Conservation (phyloP, 2,797 vertebrate genomes). For the Staurois parvus region DNA sequence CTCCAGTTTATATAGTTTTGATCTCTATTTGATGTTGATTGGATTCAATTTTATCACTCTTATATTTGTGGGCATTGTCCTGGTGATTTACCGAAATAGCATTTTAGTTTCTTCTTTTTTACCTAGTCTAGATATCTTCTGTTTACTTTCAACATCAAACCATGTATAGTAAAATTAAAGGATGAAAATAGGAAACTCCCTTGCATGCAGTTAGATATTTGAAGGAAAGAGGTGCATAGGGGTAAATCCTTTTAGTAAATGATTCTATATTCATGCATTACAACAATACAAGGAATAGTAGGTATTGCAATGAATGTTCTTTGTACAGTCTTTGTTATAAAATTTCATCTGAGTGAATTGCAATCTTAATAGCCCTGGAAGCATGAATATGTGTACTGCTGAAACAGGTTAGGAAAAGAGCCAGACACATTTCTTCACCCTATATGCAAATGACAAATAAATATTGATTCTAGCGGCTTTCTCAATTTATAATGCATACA, state of each 20-base stretch:
- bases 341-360: neutral
- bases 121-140: no score
- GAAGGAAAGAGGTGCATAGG: neutral
- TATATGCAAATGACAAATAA: neutral
- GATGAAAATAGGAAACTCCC: neutral
- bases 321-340: neutral
- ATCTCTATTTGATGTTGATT: no score
- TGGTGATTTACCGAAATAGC: no score
- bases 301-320: neutral
- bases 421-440: neutral
- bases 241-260: neutral
- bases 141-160: neutral
- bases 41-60: no score
- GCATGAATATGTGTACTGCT: neutral
- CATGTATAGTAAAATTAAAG: neutral
- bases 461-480: neutral
- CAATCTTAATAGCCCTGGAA: neutral
- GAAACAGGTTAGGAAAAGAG: neutral
- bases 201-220: neutral
- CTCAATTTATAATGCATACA: constrained; percentile 5
- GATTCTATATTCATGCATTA: neutral
- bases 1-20: no score
- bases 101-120: no score
- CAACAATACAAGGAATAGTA: neutral
- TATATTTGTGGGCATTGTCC: no score